Conservation (phyloP, 2,888 invertebrate genomes). For the Zygaena filipendulae region DNA sequence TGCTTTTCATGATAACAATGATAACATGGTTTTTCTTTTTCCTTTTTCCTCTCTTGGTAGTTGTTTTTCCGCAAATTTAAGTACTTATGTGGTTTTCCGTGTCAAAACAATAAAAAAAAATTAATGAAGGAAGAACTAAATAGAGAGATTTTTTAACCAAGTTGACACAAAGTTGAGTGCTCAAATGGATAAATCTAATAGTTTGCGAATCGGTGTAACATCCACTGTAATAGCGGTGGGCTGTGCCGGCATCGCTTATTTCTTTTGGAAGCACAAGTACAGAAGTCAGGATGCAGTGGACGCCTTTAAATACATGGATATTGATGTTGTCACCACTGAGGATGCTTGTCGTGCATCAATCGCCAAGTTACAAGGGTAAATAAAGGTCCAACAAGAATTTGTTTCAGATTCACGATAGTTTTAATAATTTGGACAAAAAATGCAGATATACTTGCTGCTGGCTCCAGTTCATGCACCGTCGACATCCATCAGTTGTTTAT, state of each 20-base stretch:
- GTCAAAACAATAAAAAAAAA: no score
- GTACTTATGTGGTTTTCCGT: no score
- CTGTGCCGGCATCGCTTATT: constrained; percentile 27
- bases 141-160: no score
- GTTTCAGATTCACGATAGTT: no score
- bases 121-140: no score
- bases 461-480: background rate
- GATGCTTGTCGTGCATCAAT: constrained; percentile 34
- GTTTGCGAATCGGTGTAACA: constrained; percentile 24
- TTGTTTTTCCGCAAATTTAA: background rate
- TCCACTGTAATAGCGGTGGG: constrained; percentile 27
- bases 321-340: constrained; percentile 30
- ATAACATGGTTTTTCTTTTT: background rate
- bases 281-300: constrained; percentile 23
- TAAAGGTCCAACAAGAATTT: no score
- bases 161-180: no score
- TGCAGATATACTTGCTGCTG: background rate
- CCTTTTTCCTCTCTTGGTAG: background rate
- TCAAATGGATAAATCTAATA: constrained; percentile 24
- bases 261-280: constrained; percentile 22
- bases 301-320: constrained; percentile 33
- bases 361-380: constrained; percentile 33
- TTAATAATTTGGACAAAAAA: background rate
- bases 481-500: background rate
- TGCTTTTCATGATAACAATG: no score